A percentile compares a stretch with the other conserved stretches of the same genome.
These are phyloP conservation scores for Plumapathes pennacea DNA, from an alignment of 92 coral and sea anemone species.

Conservation along the genomic window DNA sequence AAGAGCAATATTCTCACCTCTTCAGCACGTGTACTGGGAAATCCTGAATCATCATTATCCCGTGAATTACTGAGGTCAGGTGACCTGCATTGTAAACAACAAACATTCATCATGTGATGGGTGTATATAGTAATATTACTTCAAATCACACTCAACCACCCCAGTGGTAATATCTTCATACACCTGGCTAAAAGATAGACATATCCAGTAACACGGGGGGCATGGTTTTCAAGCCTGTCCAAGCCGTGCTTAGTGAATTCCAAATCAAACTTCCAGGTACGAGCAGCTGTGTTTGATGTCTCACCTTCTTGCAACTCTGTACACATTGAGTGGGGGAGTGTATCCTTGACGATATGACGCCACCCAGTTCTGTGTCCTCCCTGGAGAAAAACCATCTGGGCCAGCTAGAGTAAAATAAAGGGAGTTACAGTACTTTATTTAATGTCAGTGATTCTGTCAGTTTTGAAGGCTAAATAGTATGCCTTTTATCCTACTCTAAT, in stretches of 20 bases:
- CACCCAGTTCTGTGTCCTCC: constrained; percentile 74
- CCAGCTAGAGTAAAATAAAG: constrained; percentile 32
- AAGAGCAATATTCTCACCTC: too few relatives aligned
- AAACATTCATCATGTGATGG: background rate
- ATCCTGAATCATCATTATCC: constrained; percentile 93
- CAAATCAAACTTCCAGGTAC: too few relatives aligned
- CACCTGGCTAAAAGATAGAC: too few relatives aligned
- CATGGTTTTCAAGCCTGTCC: too few relatives aligned
- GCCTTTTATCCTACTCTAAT: background rate
- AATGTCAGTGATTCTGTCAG: background rate
- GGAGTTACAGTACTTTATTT: background rate
- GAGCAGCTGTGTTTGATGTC: too few relatives aligned
- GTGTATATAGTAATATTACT: background rate
- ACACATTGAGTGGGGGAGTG: constrained; percentile 88
- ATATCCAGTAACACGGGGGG: too few relatives aligned
- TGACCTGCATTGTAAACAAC: constrained; percentile 39
- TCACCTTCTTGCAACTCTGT: constrained; percentile 94
- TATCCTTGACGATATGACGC: constrained; percentile 77
- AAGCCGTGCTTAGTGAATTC: too few relatives aligned
- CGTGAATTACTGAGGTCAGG: constrained; percentile 80
- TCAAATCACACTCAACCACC: too few relatives aligned
- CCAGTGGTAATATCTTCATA: too few relatives aligned
- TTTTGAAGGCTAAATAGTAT: background rate
- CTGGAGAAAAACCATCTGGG: constrained; percentile 57
- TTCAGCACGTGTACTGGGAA: constrained; percentile 76